Base-by-base conservation (phyloP, 1,140 invertebrate species). In the Nasonia longicornis region DNA sequence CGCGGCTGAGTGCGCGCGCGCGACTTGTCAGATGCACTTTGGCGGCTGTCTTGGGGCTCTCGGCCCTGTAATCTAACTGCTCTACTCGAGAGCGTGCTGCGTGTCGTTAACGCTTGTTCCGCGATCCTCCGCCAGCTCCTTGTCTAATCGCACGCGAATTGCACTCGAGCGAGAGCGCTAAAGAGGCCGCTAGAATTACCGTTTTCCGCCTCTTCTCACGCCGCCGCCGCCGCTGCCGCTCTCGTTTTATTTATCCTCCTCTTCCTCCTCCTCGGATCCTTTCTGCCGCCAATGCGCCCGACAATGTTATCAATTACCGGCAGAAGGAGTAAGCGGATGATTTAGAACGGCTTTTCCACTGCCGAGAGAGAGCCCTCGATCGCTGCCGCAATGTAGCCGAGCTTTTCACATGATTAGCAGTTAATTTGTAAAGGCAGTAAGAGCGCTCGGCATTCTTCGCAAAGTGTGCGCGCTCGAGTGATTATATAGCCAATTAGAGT, bases 81-180 rank as follows among this genome's bases (percentile, higher is more conserved):
- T 42, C 1, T 42, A 42, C 10, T 4, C 20, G 52, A n/a, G 31
- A 42, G 20, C 66, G 77, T 70, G 42, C 66, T 67, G 66, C 66
- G 86, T 83, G 84, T 87, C 85, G 86, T 86, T 83, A 87, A 84
- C 83, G 84, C 84, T 84, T 84, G 82, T 71, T 74, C 81, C 45
- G 70, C 14, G 52, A 20, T 67, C 52, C 75, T 67, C 42, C 63
- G 8, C 8, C 10, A 1, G 22, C 26, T 35, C 11, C 48, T n/a
- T 42, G 4, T 58, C 35, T 74, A 66, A 79, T 66, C 71, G 70
- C 29, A n/a, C 52, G 11, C 20, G 38, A 79, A 63, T 71, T 42
- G 69, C 52, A 16, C 35, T 52, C 3, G 58, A 64, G 20, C 8
- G 52, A 77, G 52, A 77, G 26, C 22, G 35, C 26, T 16, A 77